phyloP scores from a whole-genome alignment of 2,797 vertebrate species.

The Scomberomorus guttatus region DNA sequence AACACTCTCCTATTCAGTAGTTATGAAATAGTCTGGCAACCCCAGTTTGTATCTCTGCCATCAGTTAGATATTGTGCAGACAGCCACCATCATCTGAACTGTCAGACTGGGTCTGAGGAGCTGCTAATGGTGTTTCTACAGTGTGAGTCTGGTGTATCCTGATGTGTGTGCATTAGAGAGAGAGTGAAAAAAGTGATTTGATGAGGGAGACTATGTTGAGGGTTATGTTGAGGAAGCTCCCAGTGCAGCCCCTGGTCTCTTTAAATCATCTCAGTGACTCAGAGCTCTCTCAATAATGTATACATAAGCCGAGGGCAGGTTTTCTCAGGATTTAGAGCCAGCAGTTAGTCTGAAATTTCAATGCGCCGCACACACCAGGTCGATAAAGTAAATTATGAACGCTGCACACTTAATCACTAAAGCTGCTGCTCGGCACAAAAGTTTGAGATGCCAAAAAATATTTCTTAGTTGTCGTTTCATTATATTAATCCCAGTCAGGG shows the following conservation, averaged over 20 bases:
- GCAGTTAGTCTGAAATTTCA: conserved; percentile 63
- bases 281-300: conserved; percentile 68
- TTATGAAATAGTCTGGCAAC: conserved; percentile 48
- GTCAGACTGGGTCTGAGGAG: conserved; percentile 40
- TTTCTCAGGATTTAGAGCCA: conserved; percentile 69
- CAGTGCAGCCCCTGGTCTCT: conserved; percentile 49
- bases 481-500: conserved; percentile 40
- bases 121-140: conserved; percentile 50
- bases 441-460: conserved; percentile 25
- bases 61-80: conserved; percentile 42
- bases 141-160: conserved; percentile 14
- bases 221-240: conserved; percentile 55
- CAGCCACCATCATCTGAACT: conserved; percentile 46
- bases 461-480: conserved; percentile 34
- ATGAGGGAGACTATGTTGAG: conserved; percentile 43
- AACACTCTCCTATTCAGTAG: conserved; percentile 6
- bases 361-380: conserved; percentile 6
- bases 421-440: conserved; percentile 50
- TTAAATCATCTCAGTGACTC: conserved; percentile 69
- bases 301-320: conserved; percentile 58
- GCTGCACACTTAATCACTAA: conserved; percentile 50
- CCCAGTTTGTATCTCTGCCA: conserved; percentile 23
- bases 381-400: conserved; percentile 68
- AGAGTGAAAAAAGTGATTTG: conserved; percentile 28
- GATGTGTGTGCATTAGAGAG: conserved; percentile 1